A percentile compares a stretch with the other conserved stretches of the same genome.
Evolutionary conservation across 2,888 invertebrate genomes (phyloP).

Genomic region (Dicycla oo): DNA sequence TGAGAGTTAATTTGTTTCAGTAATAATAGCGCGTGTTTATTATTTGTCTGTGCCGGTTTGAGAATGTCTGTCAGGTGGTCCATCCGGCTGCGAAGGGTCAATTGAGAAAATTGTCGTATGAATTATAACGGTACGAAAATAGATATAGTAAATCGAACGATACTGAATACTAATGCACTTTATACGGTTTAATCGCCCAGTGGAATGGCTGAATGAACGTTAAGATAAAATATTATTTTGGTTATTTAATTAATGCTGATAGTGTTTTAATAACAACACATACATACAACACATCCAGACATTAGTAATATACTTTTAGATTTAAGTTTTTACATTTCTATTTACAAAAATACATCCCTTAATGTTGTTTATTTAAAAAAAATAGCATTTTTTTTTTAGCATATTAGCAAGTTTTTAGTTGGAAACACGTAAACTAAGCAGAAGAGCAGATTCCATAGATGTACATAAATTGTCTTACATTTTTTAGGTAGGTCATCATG

Average conservation of each 20-base stretch:
- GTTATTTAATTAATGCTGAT: not conserved
- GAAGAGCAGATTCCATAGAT: slow-evolving; percentile 33
- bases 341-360: not conserved
- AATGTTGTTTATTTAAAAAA: not conserved
- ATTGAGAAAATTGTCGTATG: slow-evolving; percentile 25
- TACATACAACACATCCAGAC: not conserved
- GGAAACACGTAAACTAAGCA: slow-evolving; percentile 16
- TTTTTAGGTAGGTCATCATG: slow-evolving; percentile 81
- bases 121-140: slow-evolving; percentile 2
- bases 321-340: not conserved
- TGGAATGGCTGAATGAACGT: slow-evolving; percentile 2
- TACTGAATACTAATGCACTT: slow-evolving; percentile 13
- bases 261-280: not conserved
- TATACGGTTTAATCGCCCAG: slow-evolving; percentile 4
- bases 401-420: slow-evolving; percentile 12
- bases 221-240: slow-evolving; percentile 4
- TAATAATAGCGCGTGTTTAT: slow-evolving; percentile 45
- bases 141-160: slow-evolving; percentile 1
- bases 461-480: slow-evolving; percentile 73
- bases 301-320: not conserved
- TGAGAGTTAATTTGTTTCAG: slow-evolving; percentile 67
- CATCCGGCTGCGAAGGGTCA: slow-evolving; percentile 26
- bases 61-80: slow-evolving; percentile 38
- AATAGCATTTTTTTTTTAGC: slow-evolving; percentile 1
- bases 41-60: slow-evolving; percentile 32